These are phyloP conservation scores for Caenorhabditis briggsae DNA, from an alignment of 1,140 invertebrate species.

Conservation along the genomic window DNA sequence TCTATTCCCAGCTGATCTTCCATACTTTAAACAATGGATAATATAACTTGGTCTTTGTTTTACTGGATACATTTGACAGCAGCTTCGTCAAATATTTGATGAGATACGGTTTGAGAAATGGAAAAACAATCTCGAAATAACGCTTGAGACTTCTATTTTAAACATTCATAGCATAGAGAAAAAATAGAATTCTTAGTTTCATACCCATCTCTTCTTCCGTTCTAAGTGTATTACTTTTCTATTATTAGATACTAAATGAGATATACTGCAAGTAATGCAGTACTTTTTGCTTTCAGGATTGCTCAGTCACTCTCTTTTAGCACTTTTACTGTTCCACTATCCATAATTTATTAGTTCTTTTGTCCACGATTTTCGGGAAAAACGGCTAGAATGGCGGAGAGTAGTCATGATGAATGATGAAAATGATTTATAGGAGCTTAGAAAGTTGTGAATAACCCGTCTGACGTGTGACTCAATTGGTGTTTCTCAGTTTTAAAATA, in stretches of 20 bases:
- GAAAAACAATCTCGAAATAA: neutral
- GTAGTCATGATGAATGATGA: conserved; percentile 14
- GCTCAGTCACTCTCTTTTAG: too few species aligned
- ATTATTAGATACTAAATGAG: neutral
- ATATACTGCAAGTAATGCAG: too few species aligned
- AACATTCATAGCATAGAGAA: neutral
- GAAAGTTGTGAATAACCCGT: neutral
- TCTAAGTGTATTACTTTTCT: neutral
- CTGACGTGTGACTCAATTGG: conserved; percentile 10
- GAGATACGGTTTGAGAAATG: neutral
- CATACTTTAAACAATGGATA: neutral
- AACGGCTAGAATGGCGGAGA: neutral
- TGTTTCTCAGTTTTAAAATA: neutral
- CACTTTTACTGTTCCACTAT: neutral
- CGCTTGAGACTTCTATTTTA: neutral
- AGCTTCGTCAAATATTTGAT: conserved; percentile 40
- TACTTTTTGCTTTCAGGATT: too few species aligned
- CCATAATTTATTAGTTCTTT: neutral
- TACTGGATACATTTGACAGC: conserved; percentile 33
- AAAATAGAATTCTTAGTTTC: neutral
- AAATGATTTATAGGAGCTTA: conserved; percentile 22
- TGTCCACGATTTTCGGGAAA: neutral
- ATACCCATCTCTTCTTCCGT: too few species aligned
- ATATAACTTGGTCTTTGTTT: conserved; percentile 9
- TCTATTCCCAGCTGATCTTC: neutral